phyloP scores from a whole-genome alignment of 2,797 vertebrate species.

The Acrocephalus scirpaceus region DNA sequence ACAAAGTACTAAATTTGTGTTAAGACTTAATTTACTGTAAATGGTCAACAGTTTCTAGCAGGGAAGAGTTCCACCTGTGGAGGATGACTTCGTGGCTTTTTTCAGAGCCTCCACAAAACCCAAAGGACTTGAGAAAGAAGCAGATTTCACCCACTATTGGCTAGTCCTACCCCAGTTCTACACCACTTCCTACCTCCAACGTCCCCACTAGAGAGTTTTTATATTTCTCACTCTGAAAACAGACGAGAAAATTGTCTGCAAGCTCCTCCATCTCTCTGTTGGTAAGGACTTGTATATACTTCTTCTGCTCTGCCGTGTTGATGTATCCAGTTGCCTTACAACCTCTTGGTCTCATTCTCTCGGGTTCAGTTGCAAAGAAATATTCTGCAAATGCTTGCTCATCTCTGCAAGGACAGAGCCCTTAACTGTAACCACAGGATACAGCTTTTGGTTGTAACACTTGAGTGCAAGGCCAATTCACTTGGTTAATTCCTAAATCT shows the following conservation, averaged over 20 bases:
- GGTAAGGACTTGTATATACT: background rate
- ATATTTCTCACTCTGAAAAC: background rate
- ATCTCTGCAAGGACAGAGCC: background rate
- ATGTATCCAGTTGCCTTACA: background rate
- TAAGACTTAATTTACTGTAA: background rate
- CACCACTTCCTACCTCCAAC: background rate
- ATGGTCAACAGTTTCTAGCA: background rate
- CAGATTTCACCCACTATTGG: background rate
- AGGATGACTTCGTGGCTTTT: background rate
- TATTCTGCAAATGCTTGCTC: background rate
- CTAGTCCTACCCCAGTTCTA: background rate
- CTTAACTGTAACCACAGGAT: background rate
- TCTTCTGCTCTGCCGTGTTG: background rate
- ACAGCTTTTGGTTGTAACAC: background rate
- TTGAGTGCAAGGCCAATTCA: rapidly evolving
- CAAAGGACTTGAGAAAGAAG: background rate
- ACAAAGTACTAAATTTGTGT: background rate
- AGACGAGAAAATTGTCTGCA: background rate
- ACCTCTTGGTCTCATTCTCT: background rate
- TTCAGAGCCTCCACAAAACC: background rate
- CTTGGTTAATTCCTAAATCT: background rate
- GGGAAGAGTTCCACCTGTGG: background rate
- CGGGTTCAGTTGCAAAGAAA: background rate
- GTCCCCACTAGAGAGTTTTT: background rate
- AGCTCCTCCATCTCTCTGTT: background rate